phyloP scores from a whole-genome alignment of 2,797 vertebrate species.

The Pangasius larnaudii region DNA sequence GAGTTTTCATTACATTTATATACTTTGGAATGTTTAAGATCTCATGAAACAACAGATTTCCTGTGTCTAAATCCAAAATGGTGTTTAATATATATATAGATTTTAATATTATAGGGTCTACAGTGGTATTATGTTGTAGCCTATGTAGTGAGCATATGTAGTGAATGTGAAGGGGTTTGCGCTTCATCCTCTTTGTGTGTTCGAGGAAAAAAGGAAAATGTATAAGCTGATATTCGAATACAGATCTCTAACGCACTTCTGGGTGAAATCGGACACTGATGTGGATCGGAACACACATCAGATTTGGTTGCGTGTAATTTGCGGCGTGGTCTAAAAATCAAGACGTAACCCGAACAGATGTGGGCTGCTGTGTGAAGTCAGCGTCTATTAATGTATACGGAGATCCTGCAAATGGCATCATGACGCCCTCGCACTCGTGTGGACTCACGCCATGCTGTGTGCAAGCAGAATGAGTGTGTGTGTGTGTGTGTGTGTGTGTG shows the following conservation, averaged over 20 bases:
- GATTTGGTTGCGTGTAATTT: not conserved
- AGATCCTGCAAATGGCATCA: constrained; percentile 7
- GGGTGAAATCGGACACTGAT: not conserved
- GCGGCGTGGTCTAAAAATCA: not conserved
- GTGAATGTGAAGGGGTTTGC: not conserved
- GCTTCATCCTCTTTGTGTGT: not conserved
- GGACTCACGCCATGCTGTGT: not conserved
- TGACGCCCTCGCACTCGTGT: constrained; percentile 3
- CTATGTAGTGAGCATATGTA: not conserved
- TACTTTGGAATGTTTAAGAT: not conserved
- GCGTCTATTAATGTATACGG: not conserved
- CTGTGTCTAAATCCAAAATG: not conserved
- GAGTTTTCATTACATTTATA: not conserved
- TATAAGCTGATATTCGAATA: not conserved
- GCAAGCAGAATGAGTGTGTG: not conserved
- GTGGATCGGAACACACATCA: not conserved
- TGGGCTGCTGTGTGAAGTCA: not conserved
- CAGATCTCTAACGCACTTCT: not conserved
- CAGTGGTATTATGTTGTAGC: not conserved
- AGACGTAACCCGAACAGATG: not conserved
- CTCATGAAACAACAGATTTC: not conserved
- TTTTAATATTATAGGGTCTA: not conserved
- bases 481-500: constrained; percentile 12
- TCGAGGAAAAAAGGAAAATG: not conserved
- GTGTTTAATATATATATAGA: not conserved